Evolutionary conservation across 1,140 invertebrate species (phyloP), one percentile per base, ranked within the genome.

Genomic region (Periplaneta americana): DNA sequence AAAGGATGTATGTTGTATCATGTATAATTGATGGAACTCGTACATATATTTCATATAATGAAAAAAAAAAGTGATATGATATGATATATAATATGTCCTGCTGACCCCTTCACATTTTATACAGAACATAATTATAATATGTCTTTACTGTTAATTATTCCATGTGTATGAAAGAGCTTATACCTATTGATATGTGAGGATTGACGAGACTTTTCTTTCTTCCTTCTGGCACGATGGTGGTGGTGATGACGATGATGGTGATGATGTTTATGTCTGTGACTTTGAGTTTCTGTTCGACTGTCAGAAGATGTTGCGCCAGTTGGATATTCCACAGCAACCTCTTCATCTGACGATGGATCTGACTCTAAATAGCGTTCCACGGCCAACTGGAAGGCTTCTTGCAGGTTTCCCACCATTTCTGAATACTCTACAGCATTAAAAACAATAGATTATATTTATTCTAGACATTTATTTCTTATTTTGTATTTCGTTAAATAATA

Each of bases 401-500:
- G 92, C 37, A 97, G 88, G 85, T 93, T 96, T 85, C 94, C 92
- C 1, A 95, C 96, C 96, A 97, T 97, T 85, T 94, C 93, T 2
- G 95, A 96, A 84, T 97, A 97, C 88, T 97, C 96, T 96, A 48
- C 39, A 48, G 39, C 39, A 18, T 48, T 66, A 66, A 66, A 66
- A 22, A 28, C 8, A 66, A 66, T 1, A n/a, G 28, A 28, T 66
- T 66, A 66, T 28, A 28, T 66, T 6, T 28, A n/a, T 28, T n/a
- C 48, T 66, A 66, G 22, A 13, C 28, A n/a, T n/a, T n/a, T n/a
- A n/a, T n/a, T n/a, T n/a, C n/a, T n/a, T n/a, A n/a, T n/a, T n/a
- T n/a, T n/a, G n/a, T n/a, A n/a, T n/a, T n/a, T n/a, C n/a, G n/a
- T n/a, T n/a, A n/a, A n/a, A n/a, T n/a, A n/a, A n/a, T n/a, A n/a